These are phyloP conservation scores for Diplogasteroides magnus DNA, from an alignment of 1,140 invertebrate species.

Conservation along the genomic window DNA sequence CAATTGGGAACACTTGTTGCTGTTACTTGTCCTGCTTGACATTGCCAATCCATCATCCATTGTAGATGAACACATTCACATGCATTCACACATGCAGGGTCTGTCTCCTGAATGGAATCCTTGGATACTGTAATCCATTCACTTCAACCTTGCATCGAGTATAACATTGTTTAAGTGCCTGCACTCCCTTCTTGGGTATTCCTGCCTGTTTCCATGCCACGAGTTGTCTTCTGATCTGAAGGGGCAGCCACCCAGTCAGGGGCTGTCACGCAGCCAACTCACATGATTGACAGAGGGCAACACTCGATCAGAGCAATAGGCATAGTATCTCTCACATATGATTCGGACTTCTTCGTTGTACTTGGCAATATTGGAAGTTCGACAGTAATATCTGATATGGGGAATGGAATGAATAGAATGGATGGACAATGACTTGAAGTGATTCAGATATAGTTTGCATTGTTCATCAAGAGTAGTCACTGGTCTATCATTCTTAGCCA, in stretches of 20 bases:
- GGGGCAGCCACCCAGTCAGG: not conserved
- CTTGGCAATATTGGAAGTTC: slow-evolving; percentile 29
- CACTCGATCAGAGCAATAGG: slow-evolving; percentile 33
- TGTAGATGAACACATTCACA: slow-evolving; percentile 31
- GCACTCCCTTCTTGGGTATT: slow-evolving; percentile 25
- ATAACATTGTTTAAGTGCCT: slow-evolving; percentile 31
- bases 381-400: slow-evolving; percentile 28
- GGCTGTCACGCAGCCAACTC: slow-evolving; percentile 8
- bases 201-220: slow-evolving; percentile 32
- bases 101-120: not conserved
- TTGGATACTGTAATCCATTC: not conserved
- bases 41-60: slow-evolving; percentile 41
- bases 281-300: slow-evolving; percentile 38
- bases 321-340: slow-evolving; percentile 35
- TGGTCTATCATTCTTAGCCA: slow-evolving; percentile 38
- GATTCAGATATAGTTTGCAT: slow-evolving; percentile 34
- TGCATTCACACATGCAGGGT: slow-evolving; percentile 30
- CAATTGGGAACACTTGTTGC: slow-evolving; percentile 29
- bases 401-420: not conserved
- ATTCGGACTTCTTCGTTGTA: slow-evolving; percentile 40
- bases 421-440: slow-evolving; percentile 30
- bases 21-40: slow-evolving; percentile 25
- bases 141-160: slow-evolving; percentile 32
- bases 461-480: slow-evolving; percentile 38
- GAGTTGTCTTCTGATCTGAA: slow-evolving; percentile 36